Evolutionary conservation across 35 echinoderm and acorn worm species (phyloP).

Genomic region (Hemicentrotus pulcherrimus): DNA sequence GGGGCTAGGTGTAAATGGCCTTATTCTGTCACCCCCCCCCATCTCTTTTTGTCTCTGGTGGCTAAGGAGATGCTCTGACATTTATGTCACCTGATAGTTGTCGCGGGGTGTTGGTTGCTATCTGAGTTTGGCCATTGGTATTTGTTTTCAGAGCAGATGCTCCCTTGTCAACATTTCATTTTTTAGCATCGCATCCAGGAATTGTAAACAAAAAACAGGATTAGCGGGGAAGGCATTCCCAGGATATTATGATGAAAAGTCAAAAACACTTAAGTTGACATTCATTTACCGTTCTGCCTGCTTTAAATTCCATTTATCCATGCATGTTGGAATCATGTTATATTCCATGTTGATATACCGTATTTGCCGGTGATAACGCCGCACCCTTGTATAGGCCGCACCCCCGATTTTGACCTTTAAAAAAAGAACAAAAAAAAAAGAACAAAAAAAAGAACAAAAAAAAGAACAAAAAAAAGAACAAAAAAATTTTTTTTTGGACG

Average conservation of each 20-base stretch:
- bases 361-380: no score
- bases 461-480: no score
- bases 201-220: slow-evolving; percentile 5
- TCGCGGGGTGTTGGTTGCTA: not conserved
- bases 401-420: no score
- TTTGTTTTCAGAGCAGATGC: slow-evolving; percentile 12
- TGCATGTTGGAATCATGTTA: not conserved
- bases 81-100: slow-evolving; percentile 18
- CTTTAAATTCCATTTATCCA: not conserved
- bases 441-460: no score
- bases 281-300: not conserved
- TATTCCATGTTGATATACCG: not conserved
- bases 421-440: no score
- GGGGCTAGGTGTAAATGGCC: no score
- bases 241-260: not conserved
- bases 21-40: no score
- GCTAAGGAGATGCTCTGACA: slow-evolving; percentile 13
- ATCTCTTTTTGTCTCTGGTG: not conserved
- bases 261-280: not conserved
- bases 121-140: not conserved
- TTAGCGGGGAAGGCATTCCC: not conserved
- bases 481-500: no score
- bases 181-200: not conserved
- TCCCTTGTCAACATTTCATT: not conserved
- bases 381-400: no score